A percentile compares a stretch with the other conserved stretches of the same genome.
These are phyloP conservation scores for Diaperis boleti DNA, from an alignment of 2,888 invertebrate genomes.

Conservation along the genomic window DNA sequence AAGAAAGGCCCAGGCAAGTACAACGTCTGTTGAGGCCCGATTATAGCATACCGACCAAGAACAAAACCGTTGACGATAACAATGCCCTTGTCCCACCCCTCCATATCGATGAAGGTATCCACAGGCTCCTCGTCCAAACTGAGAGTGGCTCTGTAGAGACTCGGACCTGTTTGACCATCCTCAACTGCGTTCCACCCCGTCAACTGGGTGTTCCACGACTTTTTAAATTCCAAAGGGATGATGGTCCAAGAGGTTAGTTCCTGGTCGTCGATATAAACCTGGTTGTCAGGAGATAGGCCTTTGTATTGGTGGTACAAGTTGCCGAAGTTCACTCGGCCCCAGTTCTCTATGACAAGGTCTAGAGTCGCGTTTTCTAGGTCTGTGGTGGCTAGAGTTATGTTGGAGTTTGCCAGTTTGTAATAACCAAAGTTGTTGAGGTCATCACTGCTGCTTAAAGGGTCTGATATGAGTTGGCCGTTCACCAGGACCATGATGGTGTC, in stretches of 20 bases:
- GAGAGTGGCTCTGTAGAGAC: conserved; percentile 70
- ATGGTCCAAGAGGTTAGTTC: conserved; percentile 64
- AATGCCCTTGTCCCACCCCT: conserved; percentile 89
- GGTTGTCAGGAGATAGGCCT: conserved; percentile 62
- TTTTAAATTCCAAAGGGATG: conserved; percentile 67
- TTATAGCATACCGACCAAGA: conserved; percentile 82
- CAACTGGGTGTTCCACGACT: conserved; percentile 61
- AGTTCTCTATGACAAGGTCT: conserved; percentile 75
- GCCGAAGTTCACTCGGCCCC: conserved; percentile 79
- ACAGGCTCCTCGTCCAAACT: conserved; percentile 64
- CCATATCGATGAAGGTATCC: conserved; percentile 84
- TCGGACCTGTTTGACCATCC: conserved; percentile 65
- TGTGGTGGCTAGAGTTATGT: conserved; percentile 40
- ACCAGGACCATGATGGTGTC: conserved; percentile 68
- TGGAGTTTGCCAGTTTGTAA: conserved; percentile 59
- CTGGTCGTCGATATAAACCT: conserved; percentile 64
- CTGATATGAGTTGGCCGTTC: conserved; percentile 61
- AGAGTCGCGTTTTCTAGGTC: conserved; percentile 51
- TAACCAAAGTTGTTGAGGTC: conserved; percentile 63
- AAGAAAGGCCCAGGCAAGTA: conserved; percentile 86
- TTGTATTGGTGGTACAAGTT: conserved; percentile 60
- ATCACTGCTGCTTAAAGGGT: conserved; percentile 48
- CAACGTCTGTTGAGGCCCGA: conserved; percentile 86
- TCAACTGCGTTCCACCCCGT: conserved; percentile 54
- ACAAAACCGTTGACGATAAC: conserved; percentile 88